Conservation (phyloP, 2,113 vertebrate species). For the Epinephelus moara region DNA sequence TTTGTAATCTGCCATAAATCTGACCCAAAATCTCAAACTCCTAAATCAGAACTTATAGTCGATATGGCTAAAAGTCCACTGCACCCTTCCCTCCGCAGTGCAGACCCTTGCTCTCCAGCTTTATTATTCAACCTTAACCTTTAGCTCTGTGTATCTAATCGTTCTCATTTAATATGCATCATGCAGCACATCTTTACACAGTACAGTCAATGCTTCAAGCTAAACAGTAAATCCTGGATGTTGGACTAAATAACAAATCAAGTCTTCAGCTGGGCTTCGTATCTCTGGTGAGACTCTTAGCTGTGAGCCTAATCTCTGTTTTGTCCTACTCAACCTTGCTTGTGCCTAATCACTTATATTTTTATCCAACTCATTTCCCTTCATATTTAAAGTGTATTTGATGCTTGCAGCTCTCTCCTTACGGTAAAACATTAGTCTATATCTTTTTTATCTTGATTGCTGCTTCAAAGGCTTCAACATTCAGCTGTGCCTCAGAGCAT, state of each 20-base stretch:
- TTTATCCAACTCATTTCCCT: not conserved
- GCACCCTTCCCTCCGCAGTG: not conserved
- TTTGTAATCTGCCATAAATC: no score
- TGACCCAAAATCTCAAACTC: not conserved
- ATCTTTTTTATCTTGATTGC: not conserved
- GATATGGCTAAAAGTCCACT: not conserved
- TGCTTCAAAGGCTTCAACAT: not conserved
- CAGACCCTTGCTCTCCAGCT: not conserved
- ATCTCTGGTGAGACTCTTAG: not conserved
- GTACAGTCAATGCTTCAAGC: not conserved
- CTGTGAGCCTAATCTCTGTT: not conserved
- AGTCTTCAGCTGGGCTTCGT: not conserved
- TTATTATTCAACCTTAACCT: not conserved
- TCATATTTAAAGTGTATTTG: not conserved
- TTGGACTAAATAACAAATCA: not conserved
- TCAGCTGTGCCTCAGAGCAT: not conserved
- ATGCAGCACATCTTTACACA: not conserved
- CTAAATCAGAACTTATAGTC: not conserved
- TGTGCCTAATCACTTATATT: not conserved
- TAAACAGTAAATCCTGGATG: not conserved
- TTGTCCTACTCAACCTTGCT: not conserved
- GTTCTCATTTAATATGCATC: constrained; percentile 7
- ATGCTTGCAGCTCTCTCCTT: not conserved
- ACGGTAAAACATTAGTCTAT: not conserved
- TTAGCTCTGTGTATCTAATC: constrained; percentile 1